Base-by-base conservation (phyloP, 2,888 invertebrate species). In the Apamea epomidion region DNA sequence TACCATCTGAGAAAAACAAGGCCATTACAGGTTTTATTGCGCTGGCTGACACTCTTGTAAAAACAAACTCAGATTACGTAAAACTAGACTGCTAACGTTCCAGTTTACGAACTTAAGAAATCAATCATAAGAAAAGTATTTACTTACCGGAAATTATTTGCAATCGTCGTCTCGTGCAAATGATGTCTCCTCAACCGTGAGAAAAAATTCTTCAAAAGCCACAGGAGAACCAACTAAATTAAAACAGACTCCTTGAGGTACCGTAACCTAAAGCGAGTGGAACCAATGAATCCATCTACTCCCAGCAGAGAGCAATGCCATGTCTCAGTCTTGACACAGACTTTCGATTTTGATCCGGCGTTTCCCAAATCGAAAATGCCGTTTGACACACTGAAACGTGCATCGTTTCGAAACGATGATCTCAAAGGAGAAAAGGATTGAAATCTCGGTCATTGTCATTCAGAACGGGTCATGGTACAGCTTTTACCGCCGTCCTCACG, bases 371-470 rank as follows among this genome's bases (percentile, higher is more conserved):
- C 70, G 75, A 76, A 82, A 75, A 86, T 84, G 82, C 89, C 83
- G 51, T 82, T 73, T 81, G 77, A 76, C 60, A 78, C 79, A 82
- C 25, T 70, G 58, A 67, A 68, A 87, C 86, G 87, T 82, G 85
- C 78, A 76, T n/a, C 74, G 88, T 90, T 91, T 90, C 87, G 82
- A 87, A 87, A 87, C 86, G 88, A 86, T 92, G 92, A 91, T 93
- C 91, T 93, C 89, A 92, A 91, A 90, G 89, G 91, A 87, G 92
- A 92, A 92, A 92, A 91, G 89, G 84, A 89, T 80, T 80, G 86
- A 79, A 85, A 91, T 90, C 85, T 92, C 90, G 91, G 90, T 89
- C 91, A 91, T 89, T 90, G 90, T 91, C 88, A 90, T 91, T 87
- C 89, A 83, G 85, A 73, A 73, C 87, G 65, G 83, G 89, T 87